Evolutionary conservation across 2,113 vertebrate genomes (phyloP).

Genomic region (Ibidorhyncha struthersii): DNA sequence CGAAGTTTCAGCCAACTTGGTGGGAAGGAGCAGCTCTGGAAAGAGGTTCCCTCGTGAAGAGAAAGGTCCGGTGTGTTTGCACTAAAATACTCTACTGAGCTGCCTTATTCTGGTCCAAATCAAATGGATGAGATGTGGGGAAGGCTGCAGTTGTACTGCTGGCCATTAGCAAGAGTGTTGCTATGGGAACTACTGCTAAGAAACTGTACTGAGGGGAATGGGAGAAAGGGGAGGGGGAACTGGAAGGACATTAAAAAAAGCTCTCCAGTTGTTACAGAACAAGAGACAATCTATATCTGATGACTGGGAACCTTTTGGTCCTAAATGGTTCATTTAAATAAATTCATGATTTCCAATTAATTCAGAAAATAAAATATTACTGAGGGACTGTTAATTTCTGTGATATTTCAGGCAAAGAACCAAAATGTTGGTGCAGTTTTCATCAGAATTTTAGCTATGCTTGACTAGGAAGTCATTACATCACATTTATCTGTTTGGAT

Average conservation of each 20-base stretch:
- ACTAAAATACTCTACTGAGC: conserved; percentile 59
- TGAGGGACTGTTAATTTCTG: conserved; percentile 79
- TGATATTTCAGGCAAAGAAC: conserved; percentile 84
- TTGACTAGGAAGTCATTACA: conserved; percentile 91
- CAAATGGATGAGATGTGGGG: conserved; percentile 65
- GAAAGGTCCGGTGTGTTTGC: conserved; percentile 34
- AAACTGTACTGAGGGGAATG: conserved; percentile 55
- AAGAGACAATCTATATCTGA: conserved; percentile 54
- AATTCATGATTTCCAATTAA: conserved; percentile 78
- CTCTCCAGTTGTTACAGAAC: conserved; percentile 71
- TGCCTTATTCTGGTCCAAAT: conserved; percentile 59
- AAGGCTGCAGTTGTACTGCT: conserved; percentile 73
- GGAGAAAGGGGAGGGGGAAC: conserved; percentile 50
- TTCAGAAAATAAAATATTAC: conserved; percentile 80
- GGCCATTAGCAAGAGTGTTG: conserved; percentile 75
- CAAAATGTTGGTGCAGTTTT: conserved; percentile 81
- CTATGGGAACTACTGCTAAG: conserved; percentile 78
- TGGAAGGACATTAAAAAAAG: conserved; percentile 67
- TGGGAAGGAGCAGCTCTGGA: conserved; percentile 22
- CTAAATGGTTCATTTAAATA: conserved; percentile 64
- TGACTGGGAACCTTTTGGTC: conserved; percentile 53
- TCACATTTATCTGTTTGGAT: conserved; percentile 91
- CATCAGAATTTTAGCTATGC: conserved; percentile 88
- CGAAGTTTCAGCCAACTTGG: conserved; percentile 27
- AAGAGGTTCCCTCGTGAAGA: conserved; percentile 61